Percentiles rank a stretch among this genome's conserved stretches.
These are phyloP conservation scores for Motacilla tschutschensis DNA, from an alignment of 2,113 vertebrate genomes.

Conservation along the genomic window DNA sequence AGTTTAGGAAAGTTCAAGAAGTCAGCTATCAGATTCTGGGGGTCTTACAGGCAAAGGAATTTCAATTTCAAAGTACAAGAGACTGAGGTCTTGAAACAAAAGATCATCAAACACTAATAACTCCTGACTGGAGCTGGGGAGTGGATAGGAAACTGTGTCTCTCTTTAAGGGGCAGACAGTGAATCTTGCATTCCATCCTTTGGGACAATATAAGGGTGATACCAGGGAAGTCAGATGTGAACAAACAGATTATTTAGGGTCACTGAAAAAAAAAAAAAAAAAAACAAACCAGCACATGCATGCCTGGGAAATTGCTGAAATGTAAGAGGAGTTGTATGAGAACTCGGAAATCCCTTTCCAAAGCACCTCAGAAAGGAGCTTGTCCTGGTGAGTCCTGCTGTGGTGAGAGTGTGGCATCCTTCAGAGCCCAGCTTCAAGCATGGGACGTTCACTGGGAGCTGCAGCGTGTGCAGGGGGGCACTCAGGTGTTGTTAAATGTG, in stretches of 20 bases:
- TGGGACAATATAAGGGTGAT: neutral
- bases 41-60: slow-evolving; percentile 64
- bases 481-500: neutral
- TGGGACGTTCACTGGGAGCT: neutral
- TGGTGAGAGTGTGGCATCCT: accelerated
- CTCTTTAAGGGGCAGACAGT: neutral
- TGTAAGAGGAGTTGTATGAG: neutral
- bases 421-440: neutral
- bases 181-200: slow-evolving; percentile 5
- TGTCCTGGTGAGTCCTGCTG: neutral
- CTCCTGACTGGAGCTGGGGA: slow-evolving; percentile 38
- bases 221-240: neutral
- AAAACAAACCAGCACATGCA: neutral
- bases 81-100: slow-evolving; percentile 70
- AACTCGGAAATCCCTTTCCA: neutral
- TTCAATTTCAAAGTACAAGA: slow-evolving; percentile 76
- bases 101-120: slow-evolving; percentile 70
- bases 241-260: neutral
- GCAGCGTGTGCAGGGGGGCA: neutral
- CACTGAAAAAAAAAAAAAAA: neutral
- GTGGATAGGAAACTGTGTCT: neutral
- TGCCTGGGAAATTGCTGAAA: neutral
- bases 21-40: slow-evolving; percentile 60
- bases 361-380: neutral
- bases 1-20: slow-evolving; percentile 69